Evolutionary conservation across 2,797 vertebrate genomes (phyloP).

Genomic region (Falco naumanni): DNA sequence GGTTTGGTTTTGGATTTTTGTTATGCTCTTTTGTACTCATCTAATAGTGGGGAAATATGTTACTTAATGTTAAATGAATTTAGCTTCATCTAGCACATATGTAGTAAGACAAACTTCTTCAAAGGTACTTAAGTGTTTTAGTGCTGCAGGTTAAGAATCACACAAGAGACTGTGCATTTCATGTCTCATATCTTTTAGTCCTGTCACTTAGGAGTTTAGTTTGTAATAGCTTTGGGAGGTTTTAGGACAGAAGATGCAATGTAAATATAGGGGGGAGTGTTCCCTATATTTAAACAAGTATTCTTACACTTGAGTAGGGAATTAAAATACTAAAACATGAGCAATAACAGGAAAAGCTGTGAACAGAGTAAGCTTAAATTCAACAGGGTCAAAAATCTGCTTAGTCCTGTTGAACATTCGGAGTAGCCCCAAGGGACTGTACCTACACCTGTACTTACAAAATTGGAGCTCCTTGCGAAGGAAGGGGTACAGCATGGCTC

Average conservation of each 20-base stretch:
- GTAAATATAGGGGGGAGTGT: not conserved
- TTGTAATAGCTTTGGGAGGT: not conserved
- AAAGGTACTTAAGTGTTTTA: not conserved
- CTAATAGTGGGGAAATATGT: not conserved
- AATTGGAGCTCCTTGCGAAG: not conserved
- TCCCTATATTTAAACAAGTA: not conserved
- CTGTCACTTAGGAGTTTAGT: not conserved
- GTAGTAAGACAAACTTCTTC: not conserved
- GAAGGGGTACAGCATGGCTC: fast-evolving
- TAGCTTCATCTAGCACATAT: not conserved
- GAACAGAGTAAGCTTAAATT: not conserved
- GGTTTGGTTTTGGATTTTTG: not conserved
- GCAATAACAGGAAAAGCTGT: not conserved
- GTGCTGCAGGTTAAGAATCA: not conserved
- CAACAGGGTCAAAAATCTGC: not conserved
- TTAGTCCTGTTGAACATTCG: not conserved
- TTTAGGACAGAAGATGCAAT: not conserved
- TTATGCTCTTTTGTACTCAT: not conserved
- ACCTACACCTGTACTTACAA: not conserved
- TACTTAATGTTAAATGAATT: not conserved
- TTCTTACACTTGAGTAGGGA: not conserved
- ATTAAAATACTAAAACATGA: not conserved
- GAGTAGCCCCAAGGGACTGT: not conserved
- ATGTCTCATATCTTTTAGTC: not conserved
- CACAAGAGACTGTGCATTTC: not conserved